Percentiles rank a stretch among this genome's conserved stretches.
Evolutionary conservation across 2,797 vertebrate species (phyloP).

Genomic region (Anguilla anguilla): DNA sequence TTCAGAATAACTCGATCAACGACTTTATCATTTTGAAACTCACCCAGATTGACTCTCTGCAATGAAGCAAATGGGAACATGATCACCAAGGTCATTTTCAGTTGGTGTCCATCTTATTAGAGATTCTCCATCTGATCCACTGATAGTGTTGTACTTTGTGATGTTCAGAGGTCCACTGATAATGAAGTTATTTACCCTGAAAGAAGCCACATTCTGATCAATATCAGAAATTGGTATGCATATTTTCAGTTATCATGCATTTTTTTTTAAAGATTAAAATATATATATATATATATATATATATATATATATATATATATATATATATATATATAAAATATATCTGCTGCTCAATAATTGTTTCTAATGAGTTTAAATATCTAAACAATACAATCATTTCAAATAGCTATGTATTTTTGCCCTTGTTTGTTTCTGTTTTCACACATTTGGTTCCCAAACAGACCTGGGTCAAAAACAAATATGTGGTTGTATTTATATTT

Average conservation of each 20-base stretch:
- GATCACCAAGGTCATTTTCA: constrained; percentile 45
- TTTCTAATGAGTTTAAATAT: not conserved
- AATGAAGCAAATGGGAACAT: constrained; percentile 62
- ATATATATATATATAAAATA: not conserved
- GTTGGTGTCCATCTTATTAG: constrained; percentile 60
- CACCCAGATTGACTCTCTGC: constrained; percentile 54
- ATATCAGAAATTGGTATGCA: constrained; percentile 1
- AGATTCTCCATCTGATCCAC: constrained; percentile 39
- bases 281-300: no score
- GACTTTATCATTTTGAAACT: constrained; percentile 22
- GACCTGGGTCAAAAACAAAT: no score
- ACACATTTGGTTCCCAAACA: no score
- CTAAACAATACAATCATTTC: not conserved
- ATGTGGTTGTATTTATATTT: no score
- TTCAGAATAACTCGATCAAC: not conserved
- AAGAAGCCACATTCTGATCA: not conserved
- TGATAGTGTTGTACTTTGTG: constrained; percentile 48
- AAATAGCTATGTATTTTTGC: not conserved
- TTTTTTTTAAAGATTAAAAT: no score
- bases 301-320: no score
- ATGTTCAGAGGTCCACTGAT: constrained; percentile 60
- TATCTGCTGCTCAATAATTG: not conserved
- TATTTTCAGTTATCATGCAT: not conserved
- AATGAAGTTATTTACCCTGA: constrained; percentile 54
- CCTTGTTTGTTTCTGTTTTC: not conserved